phyloP scores from a whole-genome alignment of 1,140 invertebrate species.

The Teleogryllus occipitalis region DNA sequence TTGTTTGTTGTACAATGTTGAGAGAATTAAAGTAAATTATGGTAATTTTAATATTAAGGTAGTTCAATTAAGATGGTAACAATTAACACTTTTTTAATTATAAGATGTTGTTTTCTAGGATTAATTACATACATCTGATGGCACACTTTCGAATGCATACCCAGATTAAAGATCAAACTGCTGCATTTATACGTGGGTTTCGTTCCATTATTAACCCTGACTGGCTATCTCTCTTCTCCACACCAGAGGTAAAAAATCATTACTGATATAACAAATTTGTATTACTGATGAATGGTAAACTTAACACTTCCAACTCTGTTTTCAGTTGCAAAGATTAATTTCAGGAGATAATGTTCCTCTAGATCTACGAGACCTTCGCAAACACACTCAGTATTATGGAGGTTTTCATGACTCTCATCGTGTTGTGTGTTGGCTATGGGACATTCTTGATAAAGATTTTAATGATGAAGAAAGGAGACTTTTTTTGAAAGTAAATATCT shows the following conservation, averaged over 20 bases:
- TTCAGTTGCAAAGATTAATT: conserved; percentile 74
- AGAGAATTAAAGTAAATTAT: too few species aligned
- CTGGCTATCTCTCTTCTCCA: conserved; percentile 93
- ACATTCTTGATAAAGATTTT: conserved; percentile 95
- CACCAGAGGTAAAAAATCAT: conserved; percentile 70
- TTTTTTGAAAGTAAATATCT: conserved; percentile 70
- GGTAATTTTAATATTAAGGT: too few species aligned
- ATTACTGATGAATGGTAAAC: background rate
- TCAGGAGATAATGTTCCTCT: conserved; percentile 86
- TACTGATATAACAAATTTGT: background rate
- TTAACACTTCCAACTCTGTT: conserved; percentile 13
- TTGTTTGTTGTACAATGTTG: too few species aligned
- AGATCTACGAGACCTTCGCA: conserved; percentile 82
- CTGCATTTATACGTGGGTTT: conserved; percentile 94
- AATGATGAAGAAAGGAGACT: conserved; percentile 80
- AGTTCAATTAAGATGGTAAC: too few species aligned
- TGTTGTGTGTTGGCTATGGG: conserved; percentile 98
- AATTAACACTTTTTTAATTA: too few species aligned
- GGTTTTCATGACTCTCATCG: conserved; percentile 98
- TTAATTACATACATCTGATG: conserved; percentile 97
- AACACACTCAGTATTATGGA: conserved; percentile 96
- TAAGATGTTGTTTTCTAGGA: conserved; percentile 48
- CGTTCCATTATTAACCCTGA: conserved; percentile 89
- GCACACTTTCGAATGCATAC: conserved; percentile 96
- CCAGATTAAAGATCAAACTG: conserved; percentile 93